These are phyloP conservation scores for Drosophila aff. DNA, from an alignment of 1,140 invertebrate genomes.

Conservation along the genomic window DNA sequence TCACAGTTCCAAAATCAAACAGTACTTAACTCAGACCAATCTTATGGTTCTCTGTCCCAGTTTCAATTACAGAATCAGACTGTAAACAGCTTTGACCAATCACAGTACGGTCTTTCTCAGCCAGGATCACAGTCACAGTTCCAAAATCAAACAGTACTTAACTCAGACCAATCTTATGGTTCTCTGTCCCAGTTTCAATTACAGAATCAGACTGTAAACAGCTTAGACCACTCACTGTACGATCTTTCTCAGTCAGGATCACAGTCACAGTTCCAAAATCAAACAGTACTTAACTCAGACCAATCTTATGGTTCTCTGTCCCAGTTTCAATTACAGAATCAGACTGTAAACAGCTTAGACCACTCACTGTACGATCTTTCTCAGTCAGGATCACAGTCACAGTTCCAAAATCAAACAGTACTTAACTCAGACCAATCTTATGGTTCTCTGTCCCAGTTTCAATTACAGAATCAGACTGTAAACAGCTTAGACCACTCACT, in stretches of 20 bases:
- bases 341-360: no score
- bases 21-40: no score
- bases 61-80: not conserved
- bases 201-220: not conserved
- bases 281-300: not conserved
- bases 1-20: not conserved
- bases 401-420: no score
- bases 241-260: not conserved
- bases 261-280: not conserved
- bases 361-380: no score
- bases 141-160: no score
- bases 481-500: not conserved
- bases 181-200: not conserved
- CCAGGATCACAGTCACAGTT: not conserved
- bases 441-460: no score
- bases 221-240: fast-evolving
- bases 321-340: no score
- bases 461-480: not conserved
- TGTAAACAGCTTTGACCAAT: not conserved
- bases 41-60: not conserved
- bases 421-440: no score
- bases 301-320: no score
- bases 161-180: fast-evolving
- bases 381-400: no score
- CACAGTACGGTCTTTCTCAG: not conserved